Evolutionary conservation across 2,888 invertebrate genomes (phyloP).

Genomic region (Drosophila macrospina): DNA sequence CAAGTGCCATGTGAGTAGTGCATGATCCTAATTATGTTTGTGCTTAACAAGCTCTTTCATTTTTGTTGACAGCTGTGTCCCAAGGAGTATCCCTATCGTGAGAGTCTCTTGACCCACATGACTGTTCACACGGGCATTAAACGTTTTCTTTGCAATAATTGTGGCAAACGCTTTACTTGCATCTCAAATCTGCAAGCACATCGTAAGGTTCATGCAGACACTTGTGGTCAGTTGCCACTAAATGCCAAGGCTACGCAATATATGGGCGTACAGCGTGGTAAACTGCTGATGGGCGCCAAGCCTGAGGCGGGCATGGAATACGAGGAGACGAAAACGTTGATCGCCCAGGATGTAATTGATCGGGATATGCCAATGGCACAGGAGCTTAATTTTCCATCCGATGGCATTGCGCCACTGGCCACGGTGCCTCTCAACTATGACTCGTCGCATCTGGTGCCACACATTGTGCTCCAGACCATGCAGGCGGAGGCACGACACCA

Average conservation of each 20-base stretch:
- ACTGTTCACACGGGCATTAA: conserved; percentile 86
- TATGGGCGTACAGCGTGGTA: conserved; percentile 84
- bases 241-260: conserved; percentile 84
- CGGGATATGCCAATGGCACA: conserved; percentile 81
- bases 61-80: conserved; percentile 76
- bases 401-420: conserved; percentile 73
- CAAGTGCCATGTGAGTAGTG: conserved; percentile 84
- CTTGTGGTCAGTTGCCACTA: conserved; percentile 85
- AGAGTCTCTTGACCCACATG: conserved; percentile 86
- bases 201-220: conserved; percentile 85
- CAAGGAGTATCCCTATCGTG: conserved; percentile 86
- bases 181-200: conserved; percentile 86
- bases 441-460: conserved; percentile 66
- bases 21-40: background rate
- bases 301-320: conserved; percentile 83
- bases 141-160: conserved; percentile 86
- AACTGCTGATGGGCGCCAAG: conserved; percentile 82
- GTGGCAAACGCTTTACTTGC: conserved; percentile 86
- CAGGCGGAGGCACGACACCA: conserved; percentile 68
- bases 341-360: conserved; percentile 82
- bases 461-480: conserved; percentile 70
- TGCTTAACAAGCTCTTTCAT: background rate
- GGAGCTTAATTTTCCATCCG: conserved; percentile 80
- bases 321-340: conserved; percentile 79
- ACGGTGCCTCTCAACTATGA: conserved; percentile 80